Evolutionary conservation across 2,797 vertebrate genomes (phyloP), one percentile per base, ranked within the genome.

Genomic region (Galago senegalensis): DNA sequence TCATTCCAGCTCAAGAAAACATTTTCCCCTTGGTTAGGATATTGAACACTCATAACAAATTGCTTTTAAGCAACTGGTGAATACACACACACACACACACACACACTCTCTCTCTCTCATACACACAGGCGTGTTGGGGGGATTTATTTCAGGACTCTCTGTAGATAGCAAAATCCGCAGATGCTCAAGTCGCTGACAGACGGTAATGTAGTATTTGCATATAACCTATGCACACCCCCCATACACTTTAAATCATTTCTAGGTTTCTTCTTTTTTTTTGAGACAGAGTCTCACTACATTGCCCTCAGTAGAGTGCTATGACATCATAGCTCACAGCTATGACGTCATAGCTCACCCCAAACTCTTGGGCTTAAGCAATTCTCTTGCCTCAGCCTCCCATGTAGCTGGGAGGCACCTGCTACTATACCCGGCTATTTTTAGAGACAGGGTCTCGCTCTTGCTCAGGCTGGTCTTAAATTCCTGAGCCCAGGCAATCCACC

Each of bases 1-100:
- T 92, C 49, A 67, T 84, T 91, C 61, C 83, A 14, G 63, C 60
- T 89, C 61, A 69, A 92, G 92, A 95, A 94, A 56, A 93, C 53
- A 76, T 73, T 89, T 93, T 43, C 53, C 46, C 65, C 63, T 53
- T 40, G 69, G 77, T 83, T 87, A 89, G 43, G 25, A 65, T 75
- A 79, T 37, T 82, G 46, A 87, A 81, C 37, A 65, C 76, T 49
- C 13, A 34, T 81, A 93, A 95, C 43, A 79, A 89, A 92, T 5
- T 75, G 79, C 43, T 53, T 95, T 80, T 76, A 96, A 89, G 88
- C 25, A 80, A 90, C 79, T 91, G 73, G 37, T 70, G 58, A 67
- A 77, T 11, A 53, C 2, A 63, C 16, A 65, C 81, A 61, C 61
- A 37, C 5, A 27, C 2, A 34, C 5, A 34, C 34, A 34, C 34